Conservation (phyloP, 2,797 vertebrate species). For the Toxotes lorentzi region DNA sequence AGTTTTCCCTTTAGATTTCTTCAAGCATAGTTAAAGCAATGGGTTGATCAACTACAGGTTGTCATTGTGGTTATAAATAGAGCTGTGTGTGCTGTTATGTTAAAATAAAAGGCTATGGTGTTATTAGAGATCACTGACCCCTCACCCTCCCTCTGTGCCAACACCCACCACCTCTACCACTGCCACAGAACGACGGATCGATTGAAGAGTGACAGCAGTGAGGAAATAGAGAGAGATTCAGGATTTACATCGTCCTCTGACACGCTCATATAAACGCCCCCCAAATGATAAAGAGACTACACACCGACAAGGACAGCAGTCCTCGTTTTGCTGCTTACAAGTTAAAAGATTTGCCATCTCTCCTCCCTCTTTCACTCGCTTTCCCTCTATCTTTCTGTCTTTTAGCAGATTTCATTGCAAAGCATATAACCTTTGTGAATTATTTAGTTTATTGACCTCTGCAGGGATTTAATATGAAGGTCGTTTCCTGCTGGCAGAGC, state of each 20-base stretch:
- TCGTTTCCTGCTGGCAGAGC: constrained; percentile 86
- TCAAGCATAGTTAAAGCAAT: constrained; percentile 3
- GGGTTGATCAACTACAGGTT: constrained; percentile 36
- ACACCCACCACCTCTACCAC: constrained; percentile 43
- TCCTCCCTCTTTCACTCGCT: constrained; percentile 42
- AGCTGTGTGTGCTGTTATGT: constrained; percentile 50
- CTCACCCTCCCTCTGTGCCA: neutral
- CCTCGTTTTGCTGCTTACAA: constrained; percentile 73
- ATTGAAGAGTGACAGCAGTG: constrained; percentile 78
- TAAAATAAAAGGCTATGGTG: constrained; percentile 51
- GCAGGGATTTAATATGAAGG: constrained; percentile 88
- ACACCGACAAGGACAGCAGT: constrained; percentile 77
- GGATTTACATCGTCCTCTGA: constrained; percentile 83
- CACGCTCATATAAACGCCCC: constrained; percentile 77
- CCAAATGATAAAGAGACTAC: constrained; percentile 78
- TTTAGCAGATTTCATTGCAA: constrained; percentile 84
- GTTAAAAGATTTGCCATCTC: constrained; percentile 81
- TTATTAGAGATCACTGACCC: constrained; percentile 61
- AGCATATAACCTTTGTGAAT: constrained; percentile 89
- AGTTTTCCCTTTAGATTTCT: neutral
- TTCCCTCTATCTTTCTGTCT: constrained; percentile 56
- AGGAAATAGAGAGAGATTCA: constrained; percentile 80
- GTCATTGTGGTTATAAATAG: constrained; percentile 48
- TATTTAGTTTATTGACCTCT: constrained; percentile 92
- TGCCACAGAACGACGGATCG: constrained; percentile 74